phyloP scores from a whole-genome alignment of 2,797 vertebrate species.

The Epinephelus coioides region DNA sequence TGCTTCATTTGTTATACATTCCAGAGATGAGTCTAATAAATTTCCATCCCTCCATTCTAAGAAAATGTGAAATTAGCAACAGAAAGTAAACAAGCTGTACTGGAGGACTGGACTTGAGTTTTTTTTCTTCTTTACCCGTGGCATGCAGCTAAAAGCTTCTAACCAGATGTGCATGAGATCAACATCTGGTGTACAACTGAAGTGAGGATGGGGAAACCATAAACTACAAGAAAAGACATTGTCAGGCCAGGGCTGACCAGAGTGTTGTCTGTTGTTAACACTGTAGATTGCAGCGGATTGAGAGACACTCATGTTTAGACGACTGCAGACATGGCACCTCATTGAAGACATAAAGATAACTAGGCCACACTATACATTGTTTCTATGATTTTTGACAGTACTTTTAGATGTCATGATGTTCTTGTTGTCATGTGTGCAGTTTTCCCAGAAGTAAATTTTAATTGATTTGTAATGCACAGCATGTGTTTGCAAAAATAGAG shows the following conservation, averaged over 20 bases:
- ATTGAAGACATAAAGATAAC: too few relatives aligned
- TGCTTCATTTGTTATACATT: not conserved
- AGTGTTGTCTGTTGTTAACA: not conserved
- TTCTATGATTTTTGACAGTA: too few relatives aligned
- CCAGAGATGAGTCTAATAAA: not conserved
- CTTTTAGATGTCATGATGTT: too few relatives aligned
- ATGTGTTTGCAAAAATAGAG: too few relatives aligned
- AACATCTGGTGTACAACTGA: constrained; percentile 11
- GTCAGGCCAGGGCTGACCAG: not conserved
- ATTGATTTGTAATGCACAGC: too few relatives aligned
- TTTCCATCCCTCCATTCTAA: not conserved
- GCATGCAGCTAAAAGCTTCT: not conserved
- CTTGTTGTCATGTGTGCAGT: too few relatives aligned
- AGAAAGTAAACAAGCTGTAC: not conserved
- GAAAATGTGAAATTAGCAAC: constrained; percentile 1
- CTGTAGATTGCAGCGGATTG: too few relatives aligned
- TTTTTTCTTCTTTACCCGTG: not conserved
- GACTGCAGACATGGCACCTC: too few relatives aligned
- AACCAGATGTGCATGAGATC: constrained; percentile 7
- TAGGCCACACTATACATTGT: too few relatives aligned
- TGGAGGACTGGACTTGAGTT: not conserved
- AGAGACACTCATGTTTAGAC: too few relatives aligned
- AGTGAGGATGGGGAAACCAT: not conserved
- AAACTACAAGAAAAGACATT: not conserved
- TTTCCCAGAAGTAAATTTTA: too few relatives aligned